Base-by-base conservation (phyloP, 1,140 invertebrate species). In the Holcopasites calliopsidis region DNA sequence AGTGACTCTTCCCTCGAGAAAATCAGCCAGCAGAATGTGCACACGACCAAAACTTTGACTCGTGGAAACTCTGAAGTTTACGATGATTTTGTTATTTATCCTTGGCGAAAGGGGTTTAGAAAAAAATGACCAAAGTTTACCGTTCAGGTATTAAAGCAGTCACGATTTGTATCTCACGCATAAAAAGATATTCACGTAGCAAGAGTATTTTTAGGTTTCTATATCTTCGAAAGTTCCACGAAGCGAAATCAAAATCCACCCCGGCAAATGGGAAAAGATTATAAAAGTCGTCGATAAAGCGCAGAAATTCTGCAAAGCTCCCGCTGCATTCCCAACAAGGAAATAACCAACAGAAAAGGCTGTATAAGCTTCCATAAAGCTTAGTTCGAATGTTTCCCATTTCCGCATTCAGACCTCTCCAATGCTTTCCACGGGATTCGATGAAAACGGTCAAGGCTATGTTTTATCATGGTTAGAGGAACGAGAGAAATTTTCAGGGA, bases 1-100 rank as follows among this genome's bases (percentile, higher is more conserved):
- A 61, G 33, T 62, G 38, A 66, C 69, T 82, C 40, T 54, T 81
- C 79, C 80, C 80, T 60, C 73, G n/a, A n/a, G 76, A 75, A 86
- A 87, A 87, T 88, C 78, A 82, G 62, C 84, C 78, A 76, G 66
- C 79, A 64, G 70, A 49, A 74, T 64, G 57, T 76, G 70, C 62
- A 58, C 47, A 61, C 10, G 65, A n/a, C 52, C 28, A 49, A 31
- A 54, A 21, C 13, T n/a, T 38, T 35, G 18, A 6, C 31, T 60
- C 33, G n/a, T 23, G 33, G 10, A 60, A 38, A 16, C 11, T 16
- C n/a, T n/a, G n/a, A n/a, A n/a, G n/a, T n/a, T n/a, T n/a, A n/a
- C n/a, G n/a, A n/a, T n/a, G n/a, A n/a, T n/a, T n/a, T n/a, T n/a
- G n/a, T n/a, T n/a, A n/a, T n/a, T n/a, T n/a, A n/a, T n/a, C n/a